Conservation (phyloP, 2,113 vertebrate genomes). For the Zosterops japonicus region DNA sequence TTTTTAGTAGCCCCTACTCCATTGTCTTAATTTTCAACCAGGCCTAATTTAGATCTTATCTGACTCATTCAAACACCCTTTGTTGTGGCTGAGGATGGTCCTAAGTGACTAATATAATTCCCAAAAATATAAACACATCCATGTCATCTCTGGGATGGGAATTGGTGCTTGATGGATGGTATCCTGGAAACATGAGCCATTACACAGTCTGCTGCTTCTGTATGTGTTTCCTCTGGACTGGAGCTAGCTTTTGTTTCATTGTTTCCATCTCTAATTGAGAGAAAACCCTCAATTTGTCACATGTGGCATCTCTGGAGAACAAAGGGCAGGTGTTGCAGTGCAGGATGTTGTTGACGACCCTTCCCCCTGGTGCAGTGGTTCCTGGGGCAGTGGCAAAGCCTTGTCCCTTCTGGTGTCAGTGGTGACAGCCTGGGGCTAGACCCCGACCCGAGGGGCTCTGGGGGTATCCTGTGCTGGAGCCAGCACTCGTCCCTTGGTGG, state of each 20-base stretch:
- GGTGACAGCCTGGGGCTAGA: neutral
- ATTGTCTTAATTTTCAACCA: neutral
- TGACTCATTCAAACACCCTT: neutral
- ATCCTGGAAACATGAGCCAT: neutral
- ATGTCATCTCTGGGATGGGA: neutral
- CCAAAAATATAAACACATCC: neutral
- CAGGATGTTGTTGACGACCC: neutral
- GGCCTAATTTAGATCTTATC: slow-evolving; percentile 11
- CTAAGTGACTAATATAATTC: neutral
- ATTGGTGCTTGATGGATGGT: neutral
- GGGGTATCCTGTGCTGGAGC: neutral
- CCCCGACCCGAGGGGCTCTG: rapidly evolving
- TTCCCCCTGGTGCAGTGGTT: neutral
- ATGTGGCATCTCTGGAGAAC: neutral
- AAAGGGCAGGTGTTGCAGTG: neutral
- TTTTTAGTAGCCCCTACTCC: neutral
- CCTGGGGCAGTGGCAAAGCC: neutral
- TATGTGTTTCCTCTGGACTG: neutral
- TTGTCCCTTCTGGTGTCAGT: neutral
- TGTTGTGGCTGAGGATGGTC: neutral
- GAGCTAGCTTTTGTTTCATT: neutral
- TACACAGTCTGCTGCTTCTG: neutral
- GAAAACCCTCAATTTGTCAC: neutral
- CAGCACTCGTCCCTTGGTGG: rapidly evolving
- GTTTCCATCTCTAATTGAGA: neutral